Conservation (phyloP, 2,888 invertebrate genomes). For the Phortica magna region DNA sequence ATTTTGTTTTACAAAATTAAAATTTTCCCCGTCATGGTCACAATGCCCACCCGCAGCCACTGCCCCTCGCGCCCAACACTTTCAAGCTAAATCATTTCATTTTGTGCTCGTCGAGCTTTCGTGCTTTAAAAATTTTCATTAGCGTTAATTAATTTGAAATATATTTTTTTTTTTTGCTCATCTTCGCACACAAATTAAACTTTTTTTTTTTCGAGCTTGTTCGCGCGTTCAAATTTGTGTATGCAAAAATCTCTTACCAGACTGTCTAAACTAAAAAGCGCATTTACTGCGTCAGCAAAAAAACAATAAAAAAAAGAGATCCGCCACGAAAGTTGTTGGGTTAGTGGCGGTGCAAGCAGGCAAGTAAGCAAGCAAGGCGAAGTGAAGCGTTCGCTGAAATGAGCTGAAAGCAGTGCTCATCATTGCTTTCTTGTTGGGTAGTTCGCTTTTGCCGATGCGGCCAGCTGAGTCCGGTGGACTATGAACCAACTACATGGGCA, state of each 20-base stretch:
- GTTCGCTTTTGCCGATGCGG: background rate
- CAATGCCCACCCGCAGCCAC: slow-evolving; percentile 1
- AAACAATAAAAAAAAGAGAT: slow-evolving; percentile 9
- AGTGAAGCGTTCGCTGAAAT: slow-evolving; percentile 12
- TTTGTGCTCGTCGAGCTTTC: background rate
- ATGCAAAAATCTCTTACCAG: slow-evolving; percentile 57
- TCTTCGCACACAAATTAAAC: slow-evolving; percentile 28
- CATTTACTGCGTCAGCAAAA: slow-evolving; percentile 64
- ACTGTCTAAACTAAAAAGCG: slow-evolving; percentile 67
- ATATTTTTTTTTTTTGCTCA: slow-evolving; percentile 59
- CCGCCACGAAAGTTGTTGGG: background rate
- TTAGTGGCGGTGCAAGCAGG: background rate
- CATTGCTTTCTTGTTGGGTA: background rate
- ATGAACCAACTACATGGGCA: slow-evolving; percentile 14
- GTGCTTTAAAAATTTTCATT: slow-evolving; percentile 72
- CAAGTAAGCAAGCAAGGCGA: background rate
- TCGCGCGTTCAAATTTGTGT: background rate
- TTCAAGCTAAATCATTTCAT: background rate
- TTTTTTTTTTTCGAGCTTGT: slow-evolving; percentile 18
- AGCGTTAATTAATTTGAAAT: slow-evolving; percentile 75
- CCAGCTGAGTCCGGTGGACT: background rate
- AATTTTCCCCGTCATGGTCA: slow-evolving; percentile 3
- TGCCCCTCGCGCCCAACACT: background rate
- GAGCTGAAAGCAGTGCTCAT: background rate
- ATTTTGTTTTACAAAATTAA: slow-evolving; percentile 28